phyloP scores from a whole-genome alignment of 2,888 invertebrate genomes.

The Andrena bicolor region DNA sequence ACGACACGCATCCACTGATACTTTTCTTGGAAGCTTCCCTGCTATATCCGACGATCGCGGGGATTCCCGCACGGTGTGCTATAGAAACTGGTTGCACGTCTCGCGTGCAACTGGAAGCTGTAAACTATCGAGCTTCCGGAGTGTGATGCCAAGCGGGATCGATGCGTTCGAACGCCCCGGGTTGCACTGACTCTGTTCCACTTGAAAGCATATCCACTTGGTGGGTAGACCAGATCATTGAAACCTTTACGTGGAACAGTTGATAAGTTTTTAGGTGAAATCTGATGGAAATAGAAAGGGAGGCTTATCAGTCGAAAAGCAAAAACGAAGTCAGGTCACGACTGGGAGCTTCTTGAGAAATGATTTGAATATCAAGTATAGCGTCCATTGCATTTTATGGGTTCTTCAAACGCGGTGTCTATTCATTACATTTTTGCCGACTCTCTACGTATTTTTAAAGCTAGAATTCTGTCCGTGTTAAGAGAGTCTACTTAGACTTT shows the following conservation, averaged over 20 bases:
- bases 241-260: too few species aligned
- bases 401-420: too few species aligned
- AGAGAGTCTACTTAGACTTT: too few species aligned
- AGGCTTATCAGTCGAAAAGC: background rate
- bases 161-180: background rate
- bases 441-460: too few species aligned
- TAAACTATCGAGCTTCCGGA: conserved; percentile 6
- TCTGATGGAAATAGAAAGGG: background rate
- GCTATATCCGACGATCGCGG: background rate
- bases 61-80: conserved; percentile 14
- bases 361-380: too few species aligned
- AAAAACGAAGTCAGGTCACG: background rate
- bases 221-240: too few species aligned
- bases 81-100: conserved; percentile 8
- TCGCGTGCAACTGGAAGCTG: conserved; percentile 11
- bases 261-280: background rate
- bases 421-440: too few species aligned
- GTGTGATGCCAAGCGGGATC: conserved; percentile 12
- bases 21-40: conserved; percentile 32
- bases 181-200: background rate
- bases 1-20: background rate
- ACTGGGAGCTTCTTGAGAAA: background rate
- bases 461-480: too few species aligned
- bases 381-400: too few species aligned
- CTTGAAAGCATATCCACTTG: too few species aligned